Evolutionary conservation across 30 jellyfish, hydroid and myxozoan species (phyloP), one percentile per base, ranked within the genome.

Genomic region (Aurelia sp.): DNA sequence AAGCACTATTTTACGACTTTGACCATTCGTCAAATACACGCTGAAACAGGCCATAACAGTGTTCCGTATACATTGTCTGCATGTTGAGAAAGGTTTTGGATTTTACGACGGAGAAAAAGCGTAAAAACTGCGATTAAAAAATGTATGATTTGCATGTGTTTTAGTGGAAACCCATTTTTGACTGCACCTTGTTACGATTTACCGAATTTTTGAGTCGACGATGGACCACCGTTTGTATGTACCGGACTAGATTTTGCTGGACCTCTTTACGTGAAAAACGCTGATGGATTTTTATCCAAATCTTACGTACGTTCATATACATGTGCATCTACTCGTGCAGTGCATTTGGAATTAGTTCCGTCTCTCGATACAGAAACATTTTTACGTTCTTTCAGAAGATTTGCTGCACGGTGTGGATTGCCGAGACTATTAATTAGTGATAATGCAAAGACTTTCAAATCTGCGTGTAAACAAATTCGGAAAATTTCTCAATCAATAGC

Each of bases 301-400:
- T 57, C 80, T 2, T 77, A 77, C 58, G 77, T 77, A 8, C 27
- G 63, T 77, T 60, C 57, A 40, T 77, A 17, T 60, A 77, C 88
- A 33, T 77, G 88, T 60, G 88, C 88, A 60, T 77, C 88, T 40
- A 77, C 80, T 0, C 77, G 77, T 24, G 81, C 88, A 0, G 80
- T 33, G 52, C 88, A 77, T 77, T 35, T 77, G 13, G 80, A 77
- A 24, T 15, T 77, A 21, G 88, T 77, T 12, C 27, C 58, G 0
- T 53, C 77, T 15, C 77, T 77, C 18, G 77, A 60, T 77, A 35
- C 58, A 13, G 88, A 53, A 51, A 31, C 69, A 77, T 77, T 51
- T 77, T 19, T 60, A 13, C 35, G 77, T 53, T 57, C 80, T 12
- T 57, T 51, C 15, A 3, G 88, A 77, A 20, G 88, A 57, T 77